Conservation (phyloP, 2,888 invertebrate species). For the Limnephilus marmoratus region DNA sequence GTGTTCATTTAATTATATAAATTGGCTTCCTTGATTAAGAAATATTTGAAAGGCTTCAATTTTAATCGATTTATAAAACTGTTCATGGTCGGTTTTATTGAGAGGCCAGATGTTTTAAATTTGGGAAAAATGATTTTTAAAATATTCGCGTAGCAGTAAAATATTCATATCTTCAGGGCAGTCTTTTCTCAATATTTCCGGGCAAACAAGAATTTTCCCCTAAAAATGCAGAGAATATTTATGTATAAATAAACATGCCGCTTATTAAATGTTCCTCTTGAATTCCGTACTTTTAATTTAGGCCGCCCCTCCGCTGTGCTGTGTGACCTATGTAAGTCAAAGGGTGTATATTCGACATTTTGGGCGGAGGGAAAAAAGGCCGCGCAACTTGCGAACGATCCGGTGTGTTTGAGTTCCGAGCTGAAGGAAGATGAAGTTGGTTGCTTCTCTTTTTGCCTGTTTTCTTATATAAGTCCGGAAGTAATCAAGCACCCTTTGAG, state of each 20-base stretch:
- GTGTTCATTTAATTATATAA: too few species aligned
- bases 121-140: background rate
- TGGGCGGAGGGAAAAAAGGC: slow-evolving; percentile 45
- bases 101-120: background rate
- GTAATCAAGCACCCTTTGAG: slow-evolving; percentile 66
- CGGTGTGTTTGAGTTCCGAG: slow-evolving; percentile 38
- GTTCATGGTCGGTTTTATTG: background rate
- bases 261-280: slow-evolving; percentile 46
- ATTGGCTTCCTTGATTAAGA: background rate
- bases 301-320: slow-evolving; percentile 14
- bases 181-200: background rate
- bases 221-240: slow-evolving; percentile 9
- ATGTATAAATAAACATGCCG: slow-evolving; percentile 42
- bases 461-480: slow-evolving; percentile 66
- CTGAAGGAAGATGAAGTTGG: slow-evolving; percentile 40
- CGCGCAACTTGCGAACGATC: slow-evolving; percentile 33
- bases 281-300: slow-evolving; percentile 50
- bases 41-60: background rate
- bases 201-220: slow-evolving; percentile 15
- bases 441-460: slow-evolving; percentile 61
- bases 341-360: slow-evolving; percentile 54
- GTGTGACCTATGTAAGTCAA: slow-evolving; percentile 43
- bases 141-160: background rate
- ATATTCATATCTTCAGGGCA: background rate
- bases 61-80: background rate